A percentile compares a stretch with the other conserved stretches of the same genome.
Evolutionary conservation across 1,140 invertebrate genomes (phyloP).

Genomic region (Orchesella cincta): DNA sequence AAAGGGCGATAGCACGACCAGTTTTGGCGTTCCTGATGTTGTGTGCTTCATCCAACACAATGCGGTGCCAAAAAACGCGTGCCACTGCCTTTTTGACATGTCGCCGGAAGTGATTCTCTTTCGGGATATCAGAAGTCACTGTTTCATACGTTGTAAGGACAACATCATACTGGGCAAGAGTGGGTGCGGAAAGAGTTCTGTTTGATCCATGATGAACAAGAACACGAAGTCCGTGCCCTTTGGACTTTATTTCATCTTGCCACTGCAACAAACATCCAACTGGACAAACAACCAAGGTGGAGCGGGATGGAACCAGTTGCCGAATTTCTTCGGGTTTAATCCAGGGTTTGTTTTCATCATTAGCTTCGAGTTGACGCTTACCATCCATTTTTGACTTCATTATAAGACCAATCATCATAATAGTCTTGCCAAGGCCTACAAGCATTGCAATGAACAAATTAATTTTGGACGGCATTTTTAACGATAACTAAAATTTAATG

Average conservation of each 20-base stretch:
- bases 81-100: slow-evolving; percentile 57
- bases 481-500: no score
- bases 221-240: slow-evolving; percentile 67
- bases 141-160: slow-evolving; percentile 62
- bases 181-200: slow-evolving; percentile 66
- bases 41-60: slow-evolving; percentile 93
- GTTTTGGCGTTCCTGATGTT: slow-evolving; percentile 84
- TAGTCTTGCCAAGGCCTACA: slow-evolving; percentile 88
- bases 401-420: slow-evolving; percentile 86
- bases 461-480: no score
- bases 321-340: slow-evolving; percentile 49
- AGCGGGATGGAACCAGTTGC: slow-evolving; percentile 57
- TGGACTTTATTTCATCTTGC: slow-evolving; percentile 74
- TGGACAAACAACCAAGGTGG: slow-evolving; percentile 85
- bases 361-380: slow-evolving; percentile 35
- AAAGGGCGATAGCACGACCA: slow-evolving; percentile 70
- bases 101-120: slow-evolving; percentile 6
- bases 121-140: slow-evolving; percentile 56
- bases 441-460: background rate
- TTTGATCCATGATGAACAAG: slow-evolving; percentile 79
- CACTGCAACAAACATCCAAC: slow-evolving; percentile 83
- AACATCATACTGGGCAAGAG: slow-evolving; percentile 59
- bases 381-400: slow-evolving; percentile 54
- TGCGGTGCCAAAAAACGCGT: slow-evolving; percentile 75
- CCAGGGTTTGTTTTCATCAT: slow-evolving; percentile 54